Base-by-base conservation (phyloP, 1,140 invertebrate genomes). In the Dysdera silvatica region DNA sequence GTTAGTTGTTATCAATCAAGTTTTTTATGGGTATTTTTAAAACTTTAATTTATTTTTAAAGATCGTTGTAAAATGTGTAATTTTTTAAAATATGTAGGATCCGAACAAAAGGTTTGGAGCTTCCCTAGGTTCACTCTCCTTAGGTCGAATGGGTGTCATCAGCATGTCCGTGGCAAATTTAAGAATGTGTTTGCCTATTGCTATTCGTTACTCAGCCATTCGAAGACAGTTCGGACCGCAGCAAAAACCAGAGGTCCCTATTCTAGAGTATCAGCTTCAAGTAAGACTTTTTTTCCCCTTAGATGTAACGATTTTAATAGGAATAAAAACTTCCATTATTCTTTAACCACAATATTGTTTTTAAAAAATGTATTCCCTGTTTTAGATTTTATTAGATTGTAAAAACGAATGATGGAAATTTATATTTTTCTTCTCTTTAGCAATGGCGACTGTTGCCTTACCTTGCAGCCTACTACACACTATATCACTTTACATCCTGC, bases 361-460 rank as follows among this genome's bases (percentile, higher is more conserved):
- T n/a, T n/a, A n/a, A n/a, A n/a, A n/a, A n/a, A n/a, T n/a, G n/a
- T n/a, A n/a, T n/a, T n/a, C n/a, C n/a, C n/a, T n/a, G n/a, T n/a
- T n/a, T n/a, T n/a, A n/a, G n/a, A n/a, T n/a, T n/a, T n/a, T n/a
- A n/a, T n/a, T n/a, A n/a, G n/a, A n/a, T n/a, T n/a, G n/a, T n/a
- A n/a, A n/a, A n/a, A n/a, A n/a, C n/a, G n/a, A n/a, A n/a, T n/a
- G 32, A 29, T 49, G 24, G n/a, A 33, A 24, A 29, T 33, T 32
- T 18, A 37, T 47, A 52, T 65, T 14, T 20, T 33, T 57, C 63
- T 60, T 41, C 24, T 41, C 67, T 68, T 16, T 58, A 82, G 89
- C 91, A 96, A 90, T 91, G 89, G 81, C 81, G 95, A 53, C 76
- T 98, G 2, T 83, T 98, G 70, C 93, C 93, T 2, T 87, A 88